Evolutionary conservation across 1,140 invertebrate species (phyloP).

Genomic region (Drosophila kurseongensis): DNA sequence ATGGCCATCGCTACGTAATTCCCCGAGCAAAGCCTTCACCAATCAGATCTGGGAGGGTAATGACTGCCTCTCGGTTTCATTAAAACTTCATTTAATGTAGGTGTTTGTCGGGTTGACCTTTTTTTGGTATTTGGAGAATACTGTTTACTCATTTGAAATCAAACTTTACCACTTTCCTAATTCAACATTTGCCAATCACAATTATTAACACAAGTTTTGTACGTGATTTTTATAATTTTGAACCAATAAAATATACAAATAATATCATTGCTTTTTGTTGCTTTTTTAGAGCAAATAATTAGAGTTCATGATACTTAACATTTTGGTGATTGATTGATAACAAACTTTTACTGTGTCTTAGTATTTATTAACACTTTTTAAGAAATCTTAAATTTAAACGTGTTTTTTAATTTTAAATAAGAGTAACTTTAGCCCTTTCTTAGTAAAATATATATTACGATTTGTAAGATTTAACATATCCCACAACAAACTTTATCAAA

Average conservation of each 20-base stretch:
- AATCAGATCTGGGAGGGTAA: slow-evolving; percentile 36
- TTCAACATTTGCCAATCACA: slow-evolving; percentile 7
- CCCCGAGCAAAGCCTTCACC: slow-evolving; percentile 18
- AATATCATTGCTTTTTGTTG: background rate
- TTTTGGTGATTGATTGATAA: no score
- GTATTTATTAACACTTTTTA: no score
- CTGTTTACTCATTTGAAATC: slow-evolving; percentile 6
- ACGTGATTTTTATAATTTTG: background rate
- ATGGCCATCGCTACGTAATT: slow-evolving; percentile 12
- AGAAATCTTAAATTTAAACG: no score
- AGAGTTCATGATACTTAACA: no score
- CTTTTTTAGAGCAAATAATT: no score
- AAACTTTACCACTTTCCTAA: background rate
- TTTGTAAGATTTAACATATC: no score
- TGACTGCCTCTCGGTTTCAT: slow-evolving; percentile 15
- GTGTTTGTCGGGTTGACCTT: slow-evolving; percentile 6
- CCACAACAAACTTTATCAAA: no score
- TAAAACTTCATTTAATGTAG: slow-evolving; percentile 34
- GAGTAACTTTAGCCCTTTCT: no score
- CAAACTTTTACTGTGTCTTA: no score
- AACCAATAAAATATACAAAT: background rate
- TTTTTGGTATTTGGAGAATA: slow-evolving; percentile 6
- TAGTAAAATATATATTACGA: no score
- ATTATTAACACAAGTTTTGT: background rate
- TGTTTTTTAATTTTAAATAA: no score